Conservation (phyloP, 2,113 vertebrate genomes). For the Myotis brandtii region DNA sequence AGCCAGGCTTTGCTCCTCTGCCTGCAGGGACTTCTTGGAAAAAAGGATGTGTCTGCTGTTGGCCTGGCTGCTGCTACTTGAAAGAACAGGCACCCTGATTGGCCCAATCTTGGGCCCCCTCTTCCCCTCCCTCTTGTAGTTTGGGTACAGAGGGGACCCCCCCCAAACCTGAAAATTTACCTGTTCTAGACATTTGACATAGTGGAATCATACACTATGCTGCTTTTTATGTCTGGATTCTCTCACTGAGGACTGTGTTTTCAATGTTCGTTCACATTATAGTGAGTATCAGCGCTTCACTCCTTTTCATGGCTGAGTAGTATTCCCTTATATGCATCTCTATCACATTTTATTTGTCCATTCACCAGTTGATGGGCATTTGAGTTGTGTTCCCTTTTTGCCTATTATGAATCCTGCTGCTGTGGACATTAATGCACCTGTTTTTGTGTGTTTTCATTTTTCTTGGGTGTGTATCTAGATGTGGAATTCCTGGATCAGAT, state of each 20-base stretch:
- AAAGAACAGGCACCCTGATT: neutral
- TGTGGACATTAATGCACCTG: accelerated
- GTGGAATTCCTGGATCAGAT: neutral
- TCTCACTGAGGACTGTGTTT: neutral
- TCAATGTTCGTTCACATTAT: accelerated
- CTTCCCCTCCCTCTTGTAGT: neutral
- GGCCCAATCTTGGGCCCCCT: neutral
- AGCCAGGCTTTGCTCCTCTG: neutral
- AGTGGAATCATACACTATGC: accelerated
- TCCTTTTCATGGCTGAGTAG: accelerated
- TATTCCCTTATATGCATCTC: accelerated
- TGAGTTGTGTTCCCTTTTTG: neutral
- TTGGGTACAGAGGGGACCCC: neutral
- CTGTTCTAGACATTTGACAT: neutral
- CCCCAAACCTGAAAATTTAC: neutral
- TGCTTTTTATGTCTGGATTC: neutral
- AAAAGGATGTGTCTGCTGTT: neutral
- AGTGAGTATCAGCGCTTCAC: accelerated
- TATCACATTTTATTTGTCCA: neutral
- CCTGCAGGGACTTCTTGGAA: neutral
- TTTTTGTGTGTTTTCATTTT: neutral
- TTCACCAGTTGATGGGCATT: neutral
- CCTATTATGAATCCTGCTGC: neutral
- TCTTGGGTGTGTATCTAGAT: neutral
- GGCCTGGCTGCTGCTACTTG: neutral